These are phyloP conservation scores for Anguilla megastoma DNA, from an alignment of 2,797 vertebrate genomes.

Conservation along the genomic window DNA sequence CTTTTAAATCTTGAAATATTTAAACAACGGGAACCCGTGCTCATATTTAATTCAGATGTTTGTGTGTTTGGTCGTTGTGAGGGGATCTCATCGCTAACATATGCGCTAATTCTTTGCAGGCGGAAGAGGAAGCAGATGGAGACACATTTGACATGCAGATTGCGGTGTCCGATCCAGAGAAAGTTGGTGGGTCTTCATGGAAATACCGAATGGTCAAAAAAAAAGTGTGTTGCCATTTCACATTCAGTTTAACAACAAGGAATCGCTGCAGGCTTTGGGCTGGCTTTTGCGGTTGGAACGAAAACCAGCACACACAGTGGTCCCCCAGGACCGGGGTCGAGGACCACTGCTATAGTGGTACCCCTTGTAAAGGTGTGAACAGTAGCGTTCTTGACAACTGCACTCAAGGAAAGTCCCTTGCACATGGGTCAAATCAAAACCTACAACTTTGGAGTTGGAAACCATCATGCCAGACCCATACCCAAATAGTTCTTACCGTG, in stretches of 20 bases:
- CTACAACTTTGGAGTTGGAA: too few species aligned
- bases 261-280: neutral
- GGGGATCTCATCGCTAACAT: neutral
- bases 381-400: too few species aligned
- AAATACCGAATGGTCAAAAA: neutral
- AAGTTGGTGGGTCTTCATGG: conserved; percentile 84
- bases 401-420: too few species aligned
- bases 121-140: conserved; percentile 86
- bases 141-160: conserved; percentile 90
- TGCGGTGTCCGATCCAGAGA: conserved; percentile 93
- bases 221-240: neutral
- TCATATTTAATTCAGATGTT: neutral
- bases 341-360: too few species aligned
- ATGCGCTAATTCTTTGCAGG: conserved; percentile 59
- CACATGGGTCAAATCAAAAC: too few species aligned
- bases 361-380: too few species aligned
- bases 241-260: neutral
- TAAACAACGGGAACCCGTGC: neutral
- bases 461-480: too few species aligned
- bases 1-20: neutral
- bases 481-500: too few species aligned
- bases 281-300: neutral
- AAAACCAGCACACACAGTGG: too few species aligned
- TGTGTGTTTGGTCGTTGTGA: neutral
- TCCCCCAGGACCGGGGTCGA: too few species aligned